Base-by-base conservation (phyloP, 2,113 vertebrate genomes). In the Otocyon megalotis region DNA sequence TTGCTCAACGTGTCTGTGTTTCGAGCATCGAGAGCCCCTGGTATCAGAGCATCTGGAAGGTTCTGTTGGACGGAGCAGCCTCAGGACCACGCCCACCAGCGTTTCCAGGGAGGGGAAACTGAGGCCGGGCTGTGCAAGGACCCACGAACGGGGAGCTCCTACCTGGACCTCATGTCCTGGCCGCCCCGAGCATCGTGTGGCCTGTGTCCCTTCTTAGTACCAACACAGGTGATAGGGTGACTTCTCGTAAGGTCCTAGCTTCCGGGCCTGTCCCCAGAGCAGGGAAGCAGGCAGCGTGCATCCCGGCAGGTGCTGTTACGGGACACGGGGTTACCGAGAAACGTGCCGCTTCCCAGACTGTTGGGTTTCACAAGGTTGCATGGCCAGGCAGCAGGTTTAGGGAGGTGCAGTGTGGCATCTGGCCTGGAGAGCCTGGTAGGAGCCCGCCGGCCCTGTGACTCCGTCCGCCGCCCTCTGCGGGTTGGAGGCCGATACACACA, bases 291-390 rank as follows among this genome's bases (percentile, higher is more conserved):
- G 17, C 14, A 19, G 77, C 13, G 26, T 2, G 1, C 14, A 54
- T 5, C 0, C 0, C 6, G 17, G 3, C 24, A 8, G 17, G n/a
- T 5, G n/a, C 11, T 30, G 24, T 32, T 53, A 13, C 28, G 4
- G 17, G 74, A n/a, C 30, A 16, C 8, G 2, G 8, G 15, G 22
- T 50, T 28, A 8, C 12, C 8, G 5, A 48, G 76, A 63, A 19
- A 3, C 0, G 17, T 2, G 11, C 62, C 1, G 1, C 13, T 13
- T 15, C 12, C 14, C 6, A 1, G 10, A 53, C 35, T 17, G 32
- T 16, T 28, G 53, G n/a, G 12, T 32, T 67, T 56, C 32, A 11
- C 3, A 6, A 77, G 35, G 53, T 50, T 22, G 24, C 16, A 10
- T 0, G 26, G 48, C 10, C 26, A 26, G 14, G 8, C 14, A 87